phyloP scores from a whole-genome alignment of 2,888 invertebrate genomes.

The Synergus gifuensis region DNA sequence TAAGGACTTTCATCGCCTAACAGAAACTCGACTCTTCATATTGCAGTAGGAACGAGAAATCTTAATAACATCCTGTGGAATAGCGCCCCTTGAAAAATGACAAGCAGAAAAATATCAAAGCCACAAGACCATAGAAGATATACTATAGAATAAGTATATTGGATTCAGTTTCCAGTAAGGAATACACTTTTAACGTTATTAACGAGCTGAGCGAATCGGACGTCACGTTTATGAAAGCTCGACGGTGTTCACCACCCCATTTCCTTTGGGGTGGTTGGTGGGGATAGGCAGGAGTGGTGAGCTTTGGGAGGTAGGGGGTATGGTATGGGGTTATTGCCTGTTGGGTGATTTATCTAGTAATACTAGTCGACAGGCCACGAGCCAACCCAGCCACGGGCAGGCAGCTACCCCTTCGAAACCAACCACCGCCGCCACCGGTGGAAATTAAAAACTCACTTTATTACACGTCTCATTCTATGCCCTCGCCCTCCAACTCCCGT shows the following conservation, averaged over 20 bases:
- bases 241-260: conserved; percentile 43
- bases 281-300: conserved; percentile 40
- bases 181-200: conserved; percentile 58
- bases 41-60: neutral
- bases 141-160: conserved; percentile 21
- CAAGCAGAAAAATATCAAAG: conserved; percentile 14
- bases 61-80: neutral
- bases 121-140: conserved; percentile 28
- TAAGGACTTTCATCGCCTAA: neutral
- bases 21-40: neutral
- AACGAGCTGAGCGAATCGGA: conserved; percentile 61
- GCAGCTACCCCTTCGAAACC: conserved; percentile 65
- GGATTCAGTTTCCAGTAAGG: conserved; percentile 57
- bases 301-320: conserved; percentile 50
- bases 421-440: conserved; percentile 71
- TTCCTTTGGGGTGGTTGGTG: conserved; percentile 44
- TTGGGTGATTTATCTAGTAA: conserved; percentile 78
- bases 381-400: conserved; percentile 64
- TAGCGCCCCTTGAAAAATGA: conserved; percentile 15
- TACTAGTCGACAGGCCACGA: conserved; percentile 77
- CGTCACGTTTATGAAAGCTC: conserved; percentile 62
- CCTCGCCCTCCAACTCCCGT: conserved; percentile 44
- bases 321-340: conserved; percentile 76
- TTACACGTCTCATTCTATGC: conserved; percentile 76
- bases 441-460: conserved; percentile 78